Conservation (phyloP, 2,113 vertebrate genomes). For the Spea bombifrons region DNA sequence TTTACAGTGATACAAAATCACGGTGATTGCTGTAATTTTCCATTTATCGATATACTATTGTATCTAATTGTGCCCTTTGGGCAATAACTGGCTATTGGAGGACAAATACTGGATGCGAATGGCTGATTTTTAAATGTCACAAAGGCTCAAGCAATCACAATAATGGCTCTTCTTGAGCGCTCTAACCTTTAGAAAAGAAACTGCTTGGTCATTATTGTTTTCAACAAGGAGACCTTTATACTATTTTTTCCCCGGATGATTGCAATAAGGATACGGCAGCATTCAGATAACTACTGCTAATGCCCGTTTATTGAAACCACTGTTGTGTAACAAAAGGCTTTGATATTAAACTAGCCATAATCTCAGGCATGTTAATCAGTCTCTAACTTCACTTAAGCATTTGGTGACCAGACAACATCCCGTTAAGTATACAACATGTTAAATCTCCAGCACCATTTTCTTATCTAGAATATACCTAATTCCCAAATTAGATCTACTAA, state of each 20-base stretch:
- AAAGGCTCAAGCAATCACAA: background rate
- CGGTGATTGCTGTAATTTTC: too few species aligned
- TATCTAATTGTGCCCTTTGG: too few species aligned
- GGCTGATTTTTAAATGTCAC: too few species aligned
- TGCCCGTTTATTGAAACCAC: background rate
- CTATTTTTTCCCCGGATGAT: background rate
- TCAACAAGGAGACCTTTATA: slow-evolving; percentile 16
- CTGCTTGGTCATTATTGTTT: slow-evolving; percentile 8
- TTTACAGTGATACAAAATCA: too few species aligned
- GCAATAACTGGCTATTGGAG: too few species aligned
- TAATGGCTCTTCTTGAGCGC: background rate
- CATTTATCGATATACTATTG: too few species aligned
- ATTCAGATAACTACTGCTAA: background rate
- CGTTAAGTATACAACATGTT: background rate
- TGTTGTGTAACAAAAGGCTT: background rate
- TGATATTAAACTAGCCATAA: background rate
- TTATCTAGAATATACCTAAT: background rate
- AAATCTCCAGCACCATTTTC: background rate
- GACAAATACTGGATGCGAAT: too few species aligned
- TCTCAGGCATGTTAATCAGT: too few species aligned
- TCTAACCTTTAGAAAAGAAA: background rate
- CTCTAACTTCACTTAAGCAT: too few species aligned
- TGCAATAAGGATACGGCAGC: background rate
- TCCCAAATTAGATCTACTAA: background rate
- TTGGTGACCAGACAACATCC: too few species aligned